Percentiles rank a stretch among this genome's conserved stretches.
These are phyloP conservation scores for Microctenopoma lineatum DNA, from an alignment of 2,797 vertebrate species.

Conservation along the genomic window DNA sequence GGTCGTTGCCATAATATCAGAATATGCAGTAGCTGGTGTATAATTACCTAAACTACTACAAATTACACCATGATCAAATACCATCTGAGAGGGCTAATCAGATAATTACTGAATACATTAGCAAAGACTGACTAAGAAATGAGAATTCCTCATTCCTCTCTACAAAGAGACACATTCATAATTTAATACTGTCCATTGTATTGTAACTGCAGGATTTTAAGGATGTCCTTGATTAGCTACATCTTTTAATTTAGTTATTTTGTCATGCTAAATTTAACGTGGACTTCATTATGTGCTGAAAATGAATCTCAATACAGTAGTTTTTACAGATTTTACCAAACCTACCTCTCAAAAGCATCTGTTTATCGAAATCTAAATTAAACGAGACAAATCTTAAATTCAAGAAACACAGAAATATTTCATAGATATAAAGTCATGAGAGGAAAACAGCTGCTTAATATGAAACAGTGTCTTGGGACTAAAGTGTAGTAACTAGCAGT, in stretches of 20 bases:
- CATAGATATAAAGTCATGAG: not conserved
- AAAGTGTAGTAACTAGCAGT: conserved; percentile 25
- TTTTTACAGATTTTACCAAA: not conserved
- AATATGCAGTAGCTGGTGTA: conserved; percentile 46
- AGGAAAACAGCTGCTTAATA: not conserved
- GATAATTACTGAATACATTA: conserved; percentile 49
- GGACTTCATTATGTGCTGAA: not conserved
- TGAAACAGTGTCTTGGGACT: conserved; percentile 3
- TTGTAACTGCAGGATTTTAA: conserved; percentile 3
- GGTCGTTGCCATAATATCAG: conserved; percentile 36
- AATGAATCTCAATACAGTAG: not conserved
- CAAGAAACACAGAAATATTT: not conserved
- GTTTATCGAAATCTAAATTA: no score
- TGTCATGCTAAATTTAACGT: conserved; percentile 5
- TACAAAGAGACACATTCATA: conserved; percentile 28
- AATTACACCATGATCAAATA: conserved; percentile 44
- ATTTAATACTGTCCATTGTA: conserved; percentile 1
- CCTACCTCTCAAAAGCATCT: not conserved
- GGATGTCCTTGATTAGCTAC: conserved; percentile 8
- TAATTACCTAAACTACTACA: conserved; percentile 49
- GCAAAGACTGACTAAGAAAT: conserved; percentile 36
- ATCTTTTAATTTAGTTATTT: not conserved
- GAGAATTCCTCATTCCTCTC: conserved; percentile 34
- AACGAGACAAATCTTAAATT: not conserved
- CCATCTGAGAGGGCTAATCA: conserved; percentile 23